Conservation (phyloP, 2,113 vertebrate species). For the Circaetus gallicus region DNA sequence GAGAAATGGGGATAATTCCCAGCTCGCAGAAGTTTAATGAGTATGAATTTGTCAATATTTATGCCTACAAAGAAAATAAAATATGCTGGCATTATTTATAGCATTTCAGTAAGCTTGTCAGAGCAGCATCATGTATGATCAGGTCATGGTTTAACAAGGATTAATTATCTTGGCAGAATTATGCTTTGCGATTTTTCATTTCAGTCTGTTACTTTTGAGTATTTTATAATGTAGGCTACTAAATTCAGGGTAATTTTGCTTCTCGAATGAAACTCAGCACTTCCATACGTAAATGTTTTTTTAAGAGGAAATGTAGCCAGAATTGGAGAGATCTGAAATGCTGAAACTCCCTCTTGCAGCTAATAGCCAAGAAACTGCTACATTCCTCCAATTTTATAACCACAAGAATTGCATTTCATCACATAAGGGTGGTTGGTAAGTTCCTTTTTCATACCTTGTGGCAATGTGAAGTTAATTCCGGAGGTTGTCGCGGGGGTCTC, state of each 20-base stretch:
- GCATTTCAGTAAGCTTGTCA: conserved; percentile 23
- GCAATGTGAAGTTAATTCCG: conserved; percentile 16
- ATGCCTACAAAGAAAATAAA: conserved; percentile 59
- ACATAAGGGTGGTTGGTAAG: not conserved
- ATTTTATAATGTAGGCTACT: not conserved
- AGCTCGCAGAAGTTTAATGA: conserved; percentile 44
- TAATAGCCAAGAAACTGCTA: not conserved
- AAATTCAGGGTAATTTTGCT: conserved; percentile 30
- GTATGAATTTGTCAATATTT: conserved; percentile 61
- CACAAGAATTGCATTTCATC: not conserved
- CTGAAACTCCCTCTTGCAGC: not conserved
- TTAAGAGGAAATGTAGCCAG: not conserved
- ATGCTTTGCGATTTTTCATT: conserved; percentile 24
- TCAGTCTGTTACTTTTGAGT: conserved; percentile 12
- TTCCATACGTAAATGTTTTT: not conserved
- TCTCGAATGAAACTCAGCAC: not conserved
- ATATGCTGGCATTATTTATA: conserved; percentile 40
- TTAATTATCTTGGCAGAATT: conserved; percentile 57
- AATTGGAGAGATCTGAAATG: not conserved
- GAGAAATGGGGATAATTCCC: conserved; percentile 13
- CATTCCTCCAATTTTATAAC: not conserved
- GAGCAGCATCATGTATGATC: conserved; percentile 9
- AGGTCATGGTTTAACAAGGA: conserved; percentile 43
- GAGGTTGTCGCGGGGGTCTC: not conserved
- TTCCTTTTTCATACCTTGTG: not conserved